Evolutionary conservation across 2,888 invertebrate species (phyloP).

Genomic region (Prosapia bicincta): DNA sequence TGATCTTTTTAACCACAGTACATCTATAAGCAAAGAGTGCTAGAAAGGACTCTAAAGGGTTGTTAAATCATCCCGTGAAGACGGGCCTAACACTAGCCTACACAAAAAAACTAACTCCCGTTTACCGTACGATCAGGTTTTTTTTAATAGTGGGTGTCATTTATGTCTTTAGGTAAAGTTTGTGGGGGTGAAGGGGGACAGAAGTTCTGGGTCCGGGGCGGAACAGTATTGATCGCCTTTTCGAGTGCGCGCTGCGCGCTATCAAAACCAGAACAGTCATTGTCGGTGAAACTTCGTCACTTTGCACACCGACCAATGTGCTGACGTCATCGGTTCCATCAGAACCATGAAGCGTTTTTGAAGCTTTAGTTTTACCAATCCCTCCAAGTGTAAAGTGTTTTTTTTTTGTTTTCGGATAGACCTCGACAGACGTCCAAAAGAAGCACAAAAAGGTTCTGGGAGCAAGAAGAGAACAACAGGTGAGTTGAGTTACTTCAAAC

Average conservation of each 20-base stretch:
- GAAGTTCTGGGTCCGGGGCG: not conserved
- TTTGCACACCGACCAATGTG: not conserved
- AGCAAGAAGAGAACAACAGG: no score
- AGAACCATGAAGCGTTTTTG: not conserved
- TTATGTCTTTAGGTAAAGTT: constrained; percentile 2
- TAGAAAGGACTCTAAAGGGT: no score
- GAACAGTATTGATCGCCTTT: not conserved
- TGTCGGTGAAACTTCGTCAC: not conserved
- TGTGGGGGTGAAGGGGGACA: not conserved
- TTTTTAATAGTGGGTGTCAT: not conserved
- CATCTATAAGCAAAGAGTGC: no score
- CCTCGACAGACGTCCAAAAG: no score
- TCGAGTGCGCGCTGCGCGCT: not conserved
- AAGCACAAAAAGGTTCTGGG: no score
- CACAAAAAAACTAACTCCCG: no score
- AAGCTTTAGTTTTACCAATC: not conserved
- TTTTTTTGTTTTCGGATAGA: no score
- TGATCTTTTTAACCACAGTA: no score
- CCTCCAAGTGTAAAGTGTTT: not conserved
- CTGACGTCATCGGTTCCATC: not conserved
- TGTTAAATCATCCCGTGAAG: no score
- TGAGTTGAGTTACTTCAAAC: no score
- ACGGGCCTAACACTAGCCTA: no score
- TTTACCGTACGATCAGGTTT: not conserved
- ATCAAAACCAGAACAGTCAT: not conserved